These are phyloP conservation scores for Petaurus breviceps DNA, from an alignment of 2,113 vertebrate genomes.

Conservation along the genomic window DNA sequence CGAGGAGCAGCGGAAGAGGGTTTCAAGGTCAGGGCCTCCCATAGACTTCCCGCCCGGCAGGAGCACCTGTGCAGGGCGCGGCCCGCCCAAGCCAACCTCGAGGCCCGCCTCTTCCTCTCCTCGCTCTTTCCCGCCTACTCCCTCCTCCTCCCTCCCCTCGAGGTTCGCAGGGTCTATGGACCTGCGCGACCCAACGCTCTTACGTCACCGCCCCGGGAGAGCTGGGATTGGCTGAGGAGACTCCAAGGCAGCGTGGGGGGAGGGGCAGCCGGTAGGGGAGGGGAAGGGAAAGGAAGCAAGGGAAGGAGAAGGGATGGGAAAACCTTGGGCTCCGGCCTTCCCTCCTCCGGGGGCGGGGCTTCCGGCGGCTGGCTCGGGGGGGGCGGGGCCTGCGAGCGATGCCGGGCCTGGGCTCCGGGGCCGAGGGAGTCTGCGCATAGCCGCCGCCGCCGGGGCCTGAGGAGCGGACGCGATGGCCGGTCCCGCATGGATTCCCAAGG, in stretches of 20 bases:
- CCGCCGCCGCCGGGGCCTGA: neutral
- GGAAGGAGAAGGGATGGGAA: neutral
- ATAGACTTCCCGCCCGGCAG: too few species aligned
- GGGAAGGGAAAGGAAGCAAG: neutral
- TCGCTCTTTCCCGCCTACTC: neutral
- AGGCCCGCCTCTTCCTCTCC: neutral
- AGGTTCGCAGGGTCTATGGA: neutral
- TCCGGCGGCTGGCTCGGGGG: neutral
- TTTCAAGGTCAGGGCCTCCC: neutral
- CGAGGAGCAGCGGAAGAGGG: too few species aligned
- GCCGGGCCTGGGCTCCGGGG: neutral
- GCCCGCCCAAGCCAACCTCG: neutral
- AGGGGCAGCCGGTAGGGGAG: neutral
- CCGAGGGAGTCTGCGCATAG: slow-evolving; percentile 19
- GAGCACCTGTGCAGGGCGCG: too few species aligned
- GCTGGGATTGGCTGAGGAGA: neutral
- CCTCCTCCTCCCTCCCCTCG: neutral
- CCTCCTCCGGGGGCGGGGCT: neutral
- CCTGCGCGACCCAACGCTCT: neutral
- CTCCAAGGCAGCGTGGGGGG: neutral
- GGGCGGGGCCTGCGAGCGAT: neutral
- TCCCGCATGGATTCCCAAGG: slow-evolving; percentile 78
- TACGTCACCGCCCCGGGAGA: neutral
- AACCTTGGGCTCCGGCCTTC: neutral
- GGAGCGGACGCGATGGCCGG: slow-evolving; percentile 71